Evolutionary conservation across 2,113 vertebrate genomes (phyloP), one percentile per base, ranked within the genome.

Genomic region (Gallinago paraguaiae): DNA sequence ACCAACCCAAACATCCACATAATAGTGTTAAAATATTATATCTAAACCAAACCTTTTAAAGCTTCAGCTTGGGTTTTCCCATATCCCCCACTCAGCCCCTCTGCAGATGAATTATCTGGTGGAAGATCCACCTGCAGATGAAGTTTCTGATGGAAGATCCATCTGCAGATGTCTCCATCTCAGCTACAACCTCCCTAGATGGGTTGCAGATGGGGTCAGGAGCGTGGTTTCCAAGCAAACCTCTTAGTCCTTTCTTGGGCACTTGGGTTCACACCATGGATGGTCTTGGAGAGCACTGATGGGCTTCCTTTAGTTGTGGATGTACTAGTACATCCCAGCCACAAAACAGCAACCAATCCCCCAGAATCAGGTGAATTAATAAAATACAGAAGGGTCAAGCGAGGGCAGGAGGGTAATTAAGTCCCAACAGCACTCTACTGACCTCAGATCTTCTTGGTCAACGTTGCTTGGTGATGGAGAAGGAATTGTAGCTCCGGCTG

Each of bases 311-410:
- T 23, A 30, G 30, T 1, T 19, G 24, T 23, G 17, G 51, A n/a
- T 65, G 9, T 6, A 33, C 9, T 7, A 3, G n/a, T 4, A 30
- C 51, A 10, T 30, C 63, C 19, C 1, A 0, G 35, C 15, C 43
- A n/a, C 2, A 0, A 31, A 77, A 30, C 24, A 31, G 35, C 71
- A n/a, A 24, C 61, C 8, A 0, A 4, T 57, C 11, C 11, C 30
- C 43, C 2, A 3, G 15, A 50, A 30, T 2, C 10, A 9, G 6
- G 15, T 59, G 35, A 43, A 59, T 41, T 30, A 41, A 76, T n/a
- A 56, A 67, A 41, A 6, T 12, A 19, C 4, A 6, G 43, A 20
- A 35, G 19, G 43, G 6, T 24, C 51, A n/a, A 41, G 19, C 1
- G 24, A n/a, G 41, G 4, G 50, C 33, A 18, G 41, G n/a, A 19